phyloP scores from a whole-genome alignment of 2,113 vertebrate genomes.

The Hippocampus guttulatus region DNA sequence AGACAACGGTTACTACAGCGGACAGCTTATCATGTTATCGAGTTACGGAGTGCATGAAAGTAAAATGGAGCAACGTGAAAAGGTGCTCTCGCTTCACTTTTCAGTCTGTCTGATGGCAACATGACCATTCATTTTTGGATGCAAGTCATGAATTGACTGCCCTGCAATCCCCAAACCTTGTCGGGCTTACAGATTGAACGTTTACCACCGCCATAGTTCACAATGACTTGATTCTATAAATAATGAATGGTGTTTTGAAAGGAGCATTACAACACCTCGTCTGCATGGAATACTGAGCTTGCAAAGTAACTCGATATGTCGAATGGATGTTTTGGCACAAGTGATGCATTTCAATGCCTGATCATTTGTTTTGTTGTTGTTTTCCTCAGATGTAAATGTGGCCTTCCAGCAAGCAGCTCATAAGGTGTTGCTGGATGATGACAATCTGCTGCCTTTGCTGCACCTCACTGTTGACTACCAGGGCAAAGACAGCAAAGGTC shows the following conservation, averaged over 20 bases:
- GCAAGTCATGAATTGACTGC: neutral
- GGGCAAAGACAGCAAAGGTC: conserved; percentile 87
- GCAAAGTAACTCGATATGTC: neutral
- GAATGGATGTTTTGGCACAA: neutral
- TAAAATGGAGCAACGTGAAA: neutral
- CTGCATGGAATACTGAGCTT: neutral
- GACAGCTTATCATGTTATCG: no score
- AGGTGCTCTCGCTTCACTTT: neutral
- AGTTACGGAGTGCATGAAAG: no score
- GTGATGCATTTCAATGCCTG: neutral
- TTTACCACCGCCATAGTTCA: neutral
- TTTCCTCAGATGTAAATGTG: conserved; percentile 86
- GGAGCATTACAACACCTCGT: neutral
- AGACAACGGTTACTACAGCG: no score
- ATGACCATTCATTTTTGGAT: neutral
- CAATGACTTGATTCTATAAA: neutral
- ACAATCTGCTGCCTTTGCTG: conserved; percentile 92
- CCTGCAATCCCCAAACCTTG: neutral
- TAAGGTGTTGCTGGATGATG: conserved; percentile 92
- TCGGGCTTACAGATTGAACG: neutral
- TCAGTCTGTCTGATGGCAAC: neutral
- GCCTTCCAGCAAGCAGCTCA: conserved; percentile 97
- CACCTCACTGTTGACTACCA: conserved; percentile 92
- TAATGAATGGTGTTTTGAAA: neutral
- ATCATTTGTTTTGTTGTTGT: neutral